Evolutionary conservation across 2,888 invertebrate species (phyloP).

Genomic region (Platycheirus rosarum): DNA sequence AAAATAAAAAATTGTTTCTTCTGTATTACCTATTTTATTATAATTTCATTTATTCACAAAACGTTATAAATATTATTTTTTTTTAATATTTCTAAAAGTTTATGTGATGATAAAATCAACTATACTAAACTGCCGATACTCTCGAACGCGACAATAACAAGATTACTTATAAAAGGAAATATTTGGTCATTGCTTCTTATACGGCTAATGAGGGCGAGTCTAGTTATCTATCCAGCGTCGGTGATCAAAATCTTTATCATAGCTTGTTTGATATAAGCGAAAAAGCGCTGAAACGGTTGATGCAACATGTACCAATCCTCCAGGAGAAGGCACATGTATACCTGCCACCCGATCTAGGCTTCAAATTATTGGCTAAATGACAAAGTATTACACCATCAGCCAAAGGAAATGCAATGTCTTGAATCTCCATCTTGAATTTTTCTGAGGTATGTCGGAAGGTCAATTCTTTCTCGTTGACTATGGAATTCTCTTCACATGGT

Average conservation of each 20-base stretch:
- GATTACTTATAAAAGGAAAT: no score
- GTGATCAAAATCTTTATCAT: conserved; percentile 77
- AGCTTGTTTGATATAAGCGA: conserved; percentile 84
- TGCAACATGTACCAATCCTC: conserved; percentile 93
- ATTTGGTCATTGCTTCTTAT: no score
- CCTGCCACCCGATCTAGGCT: conserved; percentile 95
- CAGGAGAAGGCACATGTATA: conserved; percentile 96
- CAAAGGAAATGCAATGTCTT: conserved; percentile 91
- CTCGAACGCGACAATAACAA: no score
- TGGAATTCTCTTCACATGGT: conserved; percentile 96
- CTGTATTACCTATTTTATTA: no score
- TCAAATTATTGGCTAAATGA: conserved; percentile 96
- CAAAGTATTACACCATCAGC: conserved; percentile 97
- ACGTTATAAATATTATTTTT: no score
- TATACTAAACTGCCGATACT: no score
- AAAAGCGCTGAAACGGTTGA: conserved; percentile 93
- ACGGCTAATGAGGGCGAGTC: no score
- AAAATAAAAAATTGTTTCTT: no score
- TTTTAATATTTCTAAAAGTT: no score
- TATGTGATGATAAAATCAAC: no score
- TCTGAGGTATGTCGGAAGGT: conserved; percentile 91
- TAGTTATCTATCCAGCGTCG: no score
- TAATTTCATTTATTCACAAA: no score
- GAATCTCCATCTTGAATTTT: conserved; percentile 93
- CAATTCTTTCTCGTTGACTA: conserved; percentile 94